Conservation (phyloP, 2,797 vertebrate genomes). For the Brachymystax lenok region DNA sequence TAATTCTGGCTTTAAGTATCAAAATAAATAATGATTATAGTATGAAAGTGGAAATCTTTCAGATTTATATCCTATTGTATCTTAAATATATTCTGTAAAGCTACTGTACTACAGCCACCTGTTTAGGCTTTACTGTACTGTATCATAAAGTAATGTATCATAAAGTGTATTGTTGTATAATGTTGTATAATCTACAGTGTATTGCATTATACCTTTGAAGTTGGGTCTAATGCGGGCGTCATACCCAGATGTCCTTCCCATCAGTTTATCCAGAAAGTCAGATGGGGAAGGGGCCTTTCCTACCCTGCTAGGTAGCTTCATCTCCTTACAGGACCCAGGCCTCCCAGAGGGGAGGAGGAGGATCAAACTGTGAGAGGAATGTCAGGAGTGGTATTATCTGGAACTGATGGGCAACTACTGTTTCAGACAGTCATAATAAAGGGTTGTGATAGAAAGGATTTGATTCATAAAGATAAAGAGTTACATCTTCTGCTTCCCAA, state of each 20-base stretch:
- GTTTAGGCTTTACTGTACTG: constrained; percentile 13
- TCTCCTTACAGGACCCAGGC: constrained; percentile 80
- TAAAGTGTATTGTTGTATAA: neutral
- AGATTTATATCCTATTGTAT: constrained; percentile 54
- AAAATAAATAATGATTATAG: constrained; percentile 29
- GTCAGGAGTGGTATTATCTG: constrained; percentile 4
- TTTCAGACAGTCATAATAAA: too few species aligned
- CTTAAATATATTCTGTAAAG: constrained; percentile 34
- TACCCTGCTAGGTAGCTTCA: constrained; percentile 75
- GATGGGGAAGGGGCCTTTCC: constrained; percentile 83
- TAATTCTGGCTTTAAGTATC: constrained; percentile 39
- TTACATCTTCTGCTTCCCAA: neutral
- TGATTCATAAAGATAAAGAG: neutral
- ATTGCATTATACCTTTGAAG: constrained; percentile 89
- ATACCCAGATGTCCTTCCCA: constrained; percentile 91
- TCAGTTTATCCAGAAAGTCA: constrained; percentile 92
- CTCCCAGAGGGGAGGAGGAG: constrained; percentile 59
- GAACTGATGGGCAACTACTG: too few species aligned
- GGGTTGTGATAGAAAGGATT: too few species aligned
- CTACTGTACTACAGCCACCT: constrained; percentile 44
- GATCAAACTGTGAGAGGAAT: constrained; percentile 3
- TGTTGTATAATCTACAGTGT: too few species aligned
- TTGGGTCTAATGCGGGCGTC: constrained; percentile 92
- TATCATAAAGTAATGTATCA: neutral
- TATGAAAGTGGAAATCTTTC: constrained; percentile 51